Percentiles rank a stretch among this genome's conserved stretches.
Evolutionary conservation across 2,888 invertebrate genomes (phyloP).

Genomic region (Agrilus cyanescens): DNA sequence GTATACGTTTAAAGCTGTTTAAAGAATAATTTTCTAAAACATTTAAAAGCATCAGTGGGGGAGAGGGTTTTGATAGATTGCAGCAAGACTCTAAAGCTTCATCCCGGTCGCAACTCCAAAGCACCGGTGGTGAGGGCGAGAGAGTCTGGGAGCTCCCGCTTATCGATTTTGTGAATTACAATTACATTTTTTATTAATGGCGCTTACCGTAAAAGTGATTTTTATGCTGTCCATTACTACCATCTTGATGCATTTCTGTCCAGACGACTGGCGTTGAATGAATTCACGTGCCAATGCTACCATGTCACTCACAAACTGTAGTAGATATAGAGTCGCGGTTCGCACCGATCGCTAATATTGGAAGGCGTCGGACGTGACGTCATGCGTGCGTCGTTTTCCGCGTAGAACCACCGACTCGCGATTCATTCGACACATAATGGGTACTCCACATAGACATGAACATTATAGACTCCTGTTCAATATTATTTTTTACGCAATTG

Average conservation of each 20-base stretch:
- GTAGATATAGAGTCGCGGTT: conserved; percentile 10
- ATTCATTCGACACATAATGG: background rate
- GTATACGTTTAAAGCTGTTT: no score
- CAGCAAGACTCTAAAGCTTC: no score
- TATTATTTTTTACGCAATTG: no score
- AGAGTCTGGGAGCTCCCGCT: no score
- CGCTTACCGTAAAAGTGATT: conserved; percentile 35
- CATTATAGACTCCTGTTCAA: no score
- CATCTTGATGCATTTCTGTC: conserved; percentile 60
- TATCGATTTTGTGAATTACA: no score
- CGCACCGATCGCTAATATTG: conserved; percentile 7
- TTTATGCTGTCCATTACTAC: conserved; percentile 44
- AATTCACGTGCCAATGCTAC: conserved; percentile 30
- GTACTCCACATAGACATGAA: background rate
- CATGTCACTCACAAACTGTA: conserved; percentile 34
- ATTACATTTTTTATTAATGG: background rate
- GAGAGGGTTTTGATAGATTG: no score
- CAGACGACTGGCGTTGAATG: conserved; percentile 39
- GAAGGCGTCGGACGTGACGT: background rate
- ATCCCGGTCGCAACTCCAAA: conserved; percentile 5
- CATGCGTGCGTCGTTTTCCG: background rate
- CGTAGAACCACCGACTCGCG: background rate
- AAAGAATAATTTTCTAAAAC: no score
- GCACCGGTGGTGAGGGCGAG: conserved; percentile 1
- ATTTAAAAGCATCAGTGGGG: no score